phyloP scores from a whole-genome alignment of 2,113 vertebrate genomes.

The Ivindomyrus marchei region DNA sequence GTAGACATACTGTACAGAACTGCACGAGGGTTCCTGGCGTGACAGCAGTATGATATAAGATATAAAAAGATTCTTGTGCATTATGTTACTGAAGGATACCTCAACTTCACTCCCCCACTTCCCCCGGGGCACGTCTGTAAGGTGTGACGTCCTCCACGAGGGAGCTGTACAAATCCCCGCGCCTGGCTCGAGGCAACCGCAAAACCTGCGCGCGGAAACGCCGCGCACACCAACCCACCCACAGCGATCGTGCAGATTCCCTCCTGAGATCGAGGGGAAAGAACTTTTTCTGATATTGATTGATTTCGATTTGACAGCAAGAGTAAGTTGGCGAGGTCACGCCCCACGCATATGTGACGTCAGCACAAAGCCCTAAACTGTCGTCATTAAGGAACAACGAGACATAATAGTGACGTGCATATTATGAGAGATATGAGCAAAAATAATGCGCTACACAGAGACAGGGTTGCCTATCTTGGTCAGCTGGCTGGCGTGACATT shows the following conservation, averaged over 20 bases:
- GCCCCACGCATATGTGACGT: neutral
- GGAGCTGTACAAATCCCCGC: neutral
- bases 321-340: neutral
- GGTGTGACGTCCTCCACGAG: neutral
- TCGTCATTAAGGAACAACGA: neutral
- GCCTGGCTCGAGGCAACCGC: neutral
- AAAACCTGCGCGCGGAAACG: neutral
- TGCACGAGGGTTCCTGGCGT: neutral
- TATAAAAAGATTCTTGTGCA: slow-evolving; percentile 12
- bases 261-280: neutral
- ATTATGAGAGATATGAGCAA: neutral
- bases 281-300: neutral
- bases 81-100: slow-evolving; percentile 18
- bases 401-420: neutral
- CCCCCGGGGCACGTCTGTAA: slow-evolving; percentile 8
- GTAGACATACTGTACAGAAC: neutral
- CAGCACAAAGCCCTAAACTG: neutral
- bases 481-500: no score
- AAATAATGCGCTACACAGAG: neutral
- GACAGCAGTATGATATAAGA: neutral
- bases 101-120: neutral
- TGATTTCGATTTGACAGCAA: neutral
- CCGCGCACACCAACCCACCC: neutral
- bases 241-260: neutral
- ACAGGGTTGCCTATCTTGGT: no score